Base-by-base conservation (phyloP, 30 jellyfish, hydroid and myxozoan genomes). In the Phacellophora camtschatica region DNA sequence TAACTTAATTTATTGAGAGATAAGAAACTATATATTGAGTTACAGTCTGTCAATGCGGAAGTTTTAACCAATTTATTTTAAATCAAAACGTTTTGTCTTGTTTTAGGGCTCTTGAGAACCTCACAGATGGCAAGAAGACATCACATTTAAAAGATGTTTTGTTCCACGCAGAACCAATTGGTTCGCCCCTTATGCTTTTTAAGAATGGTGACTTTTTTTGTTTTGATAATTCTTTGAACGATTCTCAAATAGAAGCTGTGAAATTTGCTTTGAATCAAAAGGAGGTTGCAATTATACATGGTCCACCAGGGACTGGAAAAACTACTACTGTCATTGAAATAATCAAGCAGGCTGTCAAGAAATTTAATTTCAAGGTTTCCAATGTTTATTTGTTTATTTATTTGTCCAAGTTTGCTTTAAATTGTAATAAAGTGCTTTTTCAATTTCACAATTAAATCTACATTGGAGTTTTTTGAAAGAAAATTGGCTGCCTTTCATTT, bases 291-390 rank as follows among this genome's bases (percentile, higher is more conserved):
- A 81, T 93, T 31, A 86, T 93, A 34, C 99, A 93, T 73, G 99
- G 99, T 0, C 99, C 99, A 48, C 99, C 99, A 16, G 99, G 99
- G 48, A 93, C 99, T 18, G 99, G 99, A 9, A 93, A 93, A 76
- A 93, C 96, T 13, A 93, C 99, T 15, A 93, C 99, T 0, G 87
- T 93, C 0, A 87, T 93, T 13, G 99, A 93, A 49, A 69, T 87
- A 39, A 93, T 93, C 29, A 42, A 57, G 25, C 99, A 85, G 39
- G 95, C 97, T 16, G 96, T 87, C 41, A 73, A 74, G 77, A 46
- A 51, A 24, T 67, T 81, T 51, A 64, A 78, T 41, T 63, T 79
- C 75, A 93, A 93, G 99, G 99, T 93, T 24, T 41, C 65, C 13
- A n/a, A n/a, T n/a, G n/a, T n/a, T n/a, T n/a, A 2, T 64, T 32